These are phyloP conservation scores for Matsumurasca onukii DNA, from an alignment of 1,140 invertebrate genomes.

Conservation along the genomic window DNA sequence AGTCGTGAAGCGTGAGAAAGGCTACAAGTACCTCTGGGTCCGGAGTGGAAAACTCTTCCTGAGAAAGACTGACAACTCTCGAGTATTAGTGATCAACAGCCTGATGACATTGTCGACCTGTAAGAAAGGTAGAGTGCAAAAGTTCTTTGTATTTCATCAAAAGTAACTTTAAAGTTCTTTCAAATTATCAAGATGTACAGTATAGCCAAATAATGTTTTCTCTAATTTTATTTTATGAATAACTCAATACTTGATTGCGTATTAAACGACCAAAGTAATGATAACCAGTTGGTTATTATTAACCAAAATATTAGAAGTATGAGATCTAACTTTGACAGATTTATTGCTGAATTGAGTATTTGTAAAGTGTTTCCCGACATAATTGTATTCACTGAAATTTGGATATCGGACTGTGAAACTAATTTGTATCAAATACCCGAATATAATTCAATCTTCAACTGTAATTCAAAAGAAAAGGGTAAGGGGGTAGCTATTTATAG, in stretches of 20 bases:
- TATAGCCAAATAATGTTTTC: not conserved
- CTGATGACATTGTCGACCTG: not conserved
- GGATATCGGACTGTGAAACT: not conserved
- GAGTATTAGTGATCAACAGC: not conserved
- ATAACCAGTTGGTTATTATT: not conserved
- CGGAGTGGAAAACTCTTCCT: conserved; percentile 30
- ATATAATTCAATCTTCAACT: not conserved
- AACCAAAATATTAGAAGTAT: conserved; percentile 2
- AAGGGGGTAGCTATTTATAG: not conserved
- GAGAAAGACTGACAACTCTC: conserved; percentile 10
- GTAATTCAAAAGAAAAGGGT: not conserved
- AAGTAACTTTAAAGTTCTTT: no score
- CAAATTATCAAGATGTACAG: not conserved
- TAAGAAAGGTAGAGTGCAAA: not conserved
- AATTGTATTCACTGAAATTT: not conserved
- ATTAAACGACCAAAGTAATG: not conserved
- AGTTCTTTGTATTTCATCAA: not conserved
- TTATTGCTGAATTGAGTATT: not conserved
- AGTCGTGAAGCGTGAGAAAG: conserved; percentile 20
- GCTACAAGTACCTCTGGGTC: conserved; percentile 29
- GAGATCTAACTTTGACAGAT: conserved; percentile 2
- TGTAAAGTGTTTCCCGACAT: not conserved
- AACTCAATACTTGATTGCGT: not conserved
- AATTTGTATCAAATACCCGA: not conserved
- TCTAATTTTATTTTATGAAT: not conserved